These are phyloP conservation scores for Chloroclystis v-ata DNA, from an alignment of 2,888 invertebrate genomes.

Conservation along the genomic window DNA sequence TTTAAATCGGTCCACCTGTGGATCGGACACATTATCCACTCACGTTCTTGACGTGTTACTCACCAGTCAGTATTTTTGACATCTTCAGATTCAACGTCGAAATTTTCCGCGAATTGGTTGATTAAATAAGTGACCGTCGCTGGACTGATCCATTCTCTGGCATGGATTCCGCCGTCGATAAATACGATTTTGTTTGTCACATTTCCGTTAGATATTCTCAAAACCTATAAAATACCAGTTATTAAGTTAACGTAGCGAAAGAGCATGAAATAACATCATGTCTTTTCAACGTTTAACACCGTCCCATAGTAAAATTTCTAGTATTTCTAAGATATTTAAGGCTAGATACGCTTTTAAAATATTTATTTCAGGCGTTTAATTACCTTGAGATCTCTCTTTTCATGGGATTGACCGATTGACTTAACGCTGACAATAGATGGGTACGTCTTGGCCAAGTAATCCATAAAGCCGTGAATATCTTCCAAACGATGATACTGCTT, in stretches of 20 bases:
- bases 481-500: slow-evolving; percentile 85
- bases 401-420: slow-evolving; percentile 85
- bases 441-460: slow-evolving; percentile 86
- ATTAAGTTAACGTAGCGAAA: neutral
- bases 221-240: slow-evolving; percentile 39
- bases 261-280: too few relatives aligned
- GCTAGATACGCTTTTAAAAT: too few relatives aligned
- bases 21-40: too few relatives aligned
- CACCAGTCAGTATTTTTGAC: slow-evolving; percentile 70
- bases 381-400: slow-evolving; percentile 86
- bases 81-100: slow-evolving; percentile 80
- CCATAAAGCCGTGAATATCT: slow-evolving; percentile 87
- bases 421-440: slow-evolving; percentile 84
- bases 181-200: slow-evolving; percentile 83
- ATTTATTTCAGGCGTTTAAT: too few relatives aligned
- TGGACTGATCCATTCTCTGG: slow-evolving; percentile 94
- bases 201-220: slow-evolving; percentile 84
- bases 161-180: slow-evolving; percentile 91
- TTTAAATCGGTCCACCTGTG: too few relatives aligned
- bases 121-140: slow-evolving; percentile 88
- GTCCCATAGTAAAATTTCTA: too few relatives aligned
- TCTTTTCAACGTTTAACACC: too few relatives aligned
- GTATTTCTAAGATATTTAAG: too few relatives aligned
- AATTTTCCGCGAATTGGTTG: slow-evolving; percentile 85
- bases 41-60: too few relatives aligned